Conservation (phyloP, 2,113 vertebrate genomes). For the Prionailurus viverrinus region DNA sequence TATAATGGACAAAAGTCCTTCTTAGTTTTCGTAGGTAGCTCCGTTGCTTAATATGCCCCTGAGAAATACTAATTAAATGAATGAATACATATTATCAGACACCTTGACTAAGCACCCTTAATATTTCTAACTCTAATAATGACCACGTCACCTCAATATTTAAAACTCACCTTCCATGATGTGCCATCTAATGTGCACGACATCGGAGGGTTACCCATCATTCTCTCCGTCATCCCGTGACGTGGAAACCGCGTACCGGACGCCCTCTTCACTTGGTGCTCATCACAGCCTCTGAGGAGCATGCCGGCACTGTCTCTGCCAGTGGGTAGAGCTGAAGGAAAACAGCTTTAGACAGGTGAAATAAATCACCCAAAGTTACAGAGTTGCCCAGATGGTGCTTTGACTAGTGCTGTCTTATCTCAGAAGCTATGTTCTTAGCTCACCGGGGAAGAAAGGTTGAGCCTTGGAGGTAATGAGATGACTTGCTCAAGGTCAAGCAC, state of each 20-base stretch:
- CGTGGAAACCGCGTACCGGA: not conserved
- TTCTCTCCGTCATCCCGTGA: not conserved
- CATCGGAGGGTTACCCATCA: not conserved
- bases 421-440: not conserved
- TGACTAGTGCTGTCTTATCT: fast-evolving
- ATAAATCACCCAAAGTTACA: too few species aligned
- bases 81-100: not conserved
- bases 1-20: not conserved
- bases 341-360: not conserved
- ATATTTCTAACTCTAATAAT: not conserved
- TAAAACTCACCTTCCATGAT: not conserved
- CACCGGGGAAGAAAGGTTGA: not conserved
- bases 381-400: not conserved
- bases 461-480: not conserved
- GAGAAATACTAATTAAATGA: not conserved
- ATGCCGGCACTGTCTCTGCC: not conserved
- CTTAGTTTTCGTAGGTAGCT: not conserved
- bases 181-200: not conserved
- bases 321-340: not conserved
- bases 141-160: not conserved
- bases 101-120: not conserved
- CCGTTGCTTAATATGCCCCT: not conserved
- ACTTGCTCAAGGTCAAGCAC: not conserved
- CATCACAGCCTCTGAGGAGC: not conserved
- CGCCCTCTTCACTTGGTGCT: not conserved